phyloP scores from a whole-genome alignment of 2,113 vertebrate genomes.

The Cathartes aura region DNA sequence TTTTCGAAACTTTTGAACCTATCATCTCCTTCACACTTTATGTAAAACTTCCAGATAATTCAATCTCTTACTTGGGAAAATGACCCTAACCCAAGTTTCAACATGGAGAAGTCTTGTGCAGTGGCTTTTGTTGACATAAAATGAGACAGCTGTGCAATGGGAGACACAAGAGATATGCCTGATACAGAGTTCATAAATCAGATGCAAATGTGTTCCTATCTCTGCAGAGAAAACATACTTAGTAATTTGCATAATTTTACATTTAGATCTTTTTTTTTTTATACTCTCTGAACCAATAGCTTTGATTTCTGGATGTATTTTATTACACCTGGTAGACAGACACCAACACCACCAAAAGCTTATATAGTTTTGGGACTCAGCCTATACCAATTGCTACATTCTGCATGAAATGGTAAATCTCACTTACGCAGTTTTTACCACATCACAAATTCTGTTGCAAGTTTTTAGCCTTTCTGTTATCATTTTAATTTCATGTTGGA shows the following conservation, averaged over 20 bases:
- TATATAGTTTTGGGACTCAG: neutral
- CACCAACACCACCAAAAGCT: neutral
- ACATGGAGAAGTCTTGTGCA: neutral
- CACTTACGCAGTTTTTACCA: neutral
- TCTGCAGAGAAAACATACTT: neutral
- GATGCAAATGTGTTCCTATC: neutral
- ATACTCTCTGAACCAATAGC: neutral
- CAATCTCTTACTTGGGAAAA: neutral
- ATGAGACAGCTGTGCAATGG: neutral
- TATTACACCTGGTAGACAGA: neutral
- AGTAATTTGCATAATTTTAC: neutral
- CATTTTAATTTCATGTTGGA: neutral
- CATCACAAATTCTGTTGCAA: neutral
- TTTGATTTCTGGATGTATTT: neutral
- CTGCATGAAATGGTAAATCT: neutral
- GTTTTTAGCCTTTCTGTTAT: neutral
- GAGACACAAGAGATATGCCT: neutral
- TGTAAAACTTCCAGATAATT: neutral
- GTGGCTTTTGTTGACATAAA: neutral
- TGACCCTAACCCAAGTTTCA: neutral
- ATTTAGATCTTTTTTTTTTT: neutral
- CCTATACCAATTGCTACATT: neutral
- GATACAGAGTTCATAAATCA: neutral
- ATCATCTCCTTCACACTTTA: neutral
- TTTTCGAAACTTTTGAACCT: neutral